Conservation (phyloP, 2,888 invertebrate genomes). For the Epinotia ramella region DNA sequence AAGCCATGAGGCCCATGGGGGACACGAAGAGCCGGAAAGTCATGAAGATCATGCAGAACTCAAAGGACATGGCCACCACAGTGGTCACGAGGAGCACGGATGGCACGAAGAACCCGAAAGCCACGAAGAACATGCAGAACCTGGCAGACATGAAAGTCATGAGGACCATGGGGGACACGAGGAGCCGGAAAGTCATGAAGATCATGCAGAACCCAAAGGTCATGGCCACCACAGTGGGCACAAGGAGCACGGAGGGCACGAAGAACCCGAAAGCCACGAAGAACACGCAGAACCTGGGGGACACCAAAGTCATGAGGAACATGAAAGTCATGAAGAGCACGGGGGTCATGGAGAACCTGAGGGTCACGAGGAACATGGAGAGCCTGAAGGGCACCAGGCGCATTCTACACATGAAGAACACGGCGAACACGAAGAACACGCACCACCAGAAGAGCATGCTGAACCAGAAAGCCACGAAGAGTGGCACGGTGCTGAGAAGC, state of each 20-base stretch:
- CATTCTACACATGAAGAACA: constrained; percentile 24
- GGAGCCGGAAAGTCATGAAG: constrained; percentile 1
- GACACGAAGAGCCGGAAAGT: constrained; percentile 4
- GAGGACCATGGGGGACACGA: no score
- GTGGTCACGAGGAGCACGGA: background rate
- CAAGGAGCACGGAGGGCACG: background rate
- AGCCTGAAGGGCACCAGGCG: constrained; percentile 44
- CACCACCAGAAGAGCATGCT: background rate
- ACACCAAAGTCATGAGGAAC: no score
- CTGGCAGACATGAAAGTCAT: background rate
- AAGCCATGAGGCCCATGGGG: background rate
- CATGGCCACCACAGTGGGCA: background rate
- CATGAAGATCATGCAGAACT: background rate
- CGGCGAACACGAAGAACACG: constrained; percentile 8
- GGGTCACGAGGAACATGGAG: constrained; percentile 39
- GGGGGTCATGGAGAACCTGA: constrained; percentile 38
- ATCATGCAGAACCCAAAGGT: background rate
- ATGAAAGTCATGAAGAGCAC: constrained; percentile 13
- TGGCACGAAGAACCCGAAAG: background rate
- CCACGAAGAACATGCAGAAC: background rate
- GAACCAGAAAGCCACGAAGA: constrained; percentile 8
- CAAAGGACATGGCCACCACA: no score
- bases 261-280: background rate
- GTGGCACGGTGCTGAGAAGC: constrained; percentile 17
- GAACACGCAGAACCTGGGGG: constrained; percentile 6